These are phyloP conservation scores for Opisthograptis luteolata DNA, from an alignment of 2,888 invertebrate species.

Conservation along the genomic window DNA sequence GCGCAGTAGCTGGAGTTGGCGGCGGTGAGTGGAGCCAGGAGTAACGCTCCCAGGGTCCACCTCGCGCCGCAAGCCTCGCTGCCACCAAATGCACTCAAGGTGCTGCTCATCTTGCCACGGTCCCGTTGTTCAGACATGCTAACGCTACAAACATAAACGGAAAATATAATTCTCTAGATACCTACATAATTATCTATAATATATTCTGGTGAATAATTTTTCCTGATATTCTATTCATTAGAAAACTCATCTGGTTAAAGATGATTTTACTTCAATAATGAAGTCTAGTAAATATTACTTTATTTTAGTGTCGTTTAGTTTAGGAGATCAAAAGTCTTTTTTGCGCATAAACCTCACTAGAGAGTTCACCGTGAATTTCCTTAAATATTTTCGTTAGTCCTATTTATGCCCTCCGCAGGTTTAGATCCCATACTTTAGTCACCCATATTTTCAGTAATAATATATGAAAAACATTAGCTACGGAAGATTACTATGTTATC, in stretches of 20 bases:
- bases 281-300: background rate
- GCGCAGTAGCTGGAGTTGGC: constrained; percentile 85
- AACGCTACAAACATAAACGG: constrained; percentile 4
- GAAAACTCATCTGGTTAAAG: no score
- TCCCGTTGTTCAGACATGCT: constrained; percentile 57
- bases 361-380: background rate
- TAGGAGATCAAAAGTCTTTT: no score
- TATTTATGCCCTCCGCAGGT: background rate
- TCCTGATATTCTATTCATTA: no score
- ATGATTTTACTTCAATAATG: no score
- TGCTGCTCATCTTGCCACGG: constrained; percentile 55
- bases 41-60: constrained; percentile 84
- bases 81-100: constrained; percentile 57
- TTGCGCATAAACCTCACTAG: no score
- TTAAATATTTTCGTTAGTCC: background rate
- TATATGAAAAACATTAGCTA: constrained; percentile 28
- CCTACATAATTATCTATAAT: no score
- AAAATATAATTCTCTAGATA: background rate
- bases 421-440: constrained; percentile 29
- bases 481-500: constrained; percentile 37
- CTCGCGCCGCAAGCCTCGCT: constrained; percentile 77
- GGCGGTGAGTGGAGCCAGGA: constrained; percentile 84
- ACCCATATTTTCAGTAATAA: constrained; percentile 22
- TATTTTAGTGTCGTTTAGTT: no score
- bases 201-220: no score